Evolutionary conservation across 2,113 vertebrate genomes (phyloP), one percentile per base, ranked within the genome.

Genomic region (Pluvialis apricaria): DNA sequence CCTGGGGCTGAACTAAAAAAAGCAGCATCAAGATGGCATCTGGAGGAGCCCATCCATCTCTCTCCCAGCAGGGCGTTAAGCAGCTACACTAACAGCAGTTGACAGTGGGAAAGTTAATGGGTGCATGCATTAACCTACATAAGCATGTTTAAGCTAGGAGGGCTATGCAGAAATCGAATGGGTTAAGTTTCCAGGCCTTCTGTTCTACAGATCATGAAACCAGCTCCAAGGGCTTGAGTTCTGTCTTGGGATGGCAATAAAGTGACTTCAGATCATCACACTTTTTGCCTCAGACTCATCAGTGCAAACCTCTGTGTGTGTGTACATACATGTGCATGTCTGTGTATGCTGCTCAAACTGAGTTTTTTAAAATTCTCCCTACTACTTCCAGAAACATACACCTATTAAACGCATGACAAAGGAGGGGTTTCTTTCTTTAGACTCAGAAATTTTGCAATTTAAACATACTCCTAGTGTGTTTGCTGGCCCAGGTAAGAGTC

Each of bases 31-130:
- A 82, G 57, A 91, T 1, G 1, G 84, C 88, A 95, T 91, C 86
- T 90, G 88, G 89, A 97, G 83, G 32, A 94, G 66, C 31, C 86
- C 86, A 89, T 87, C 85, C 84, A 69, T 96, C 89, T 94, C 57
- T 38, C 34, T 91, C 77, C 51, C 94, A 94, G 94, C 77, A 76
- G 92, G 88, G 54, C 0, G 0, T 70, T 91, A 45, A 94, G 83
- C 91, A 94, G 91, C 57, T 85, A 89, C 54, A 45, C 88, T 92
- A 92, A 95, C 82, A 91, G 84, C 78, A 88, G 62, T 2, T 94
- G 96, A 88, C 94, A 94, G 81, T 54, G 70, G 45, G 54, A 91
- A 79, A 97, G 81, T 76, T 95, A 91, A 91, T 80, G 88, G 61
- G 45, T 66, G 66, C 2, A 7, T 91, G 36, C 75, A 58, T 94